A percentile compares a stretch with the other conserved stretches of the same genome.
Evolutionary conservation across 1,140 invertebrate genomes (phyloP).

Genomic region (Neomicropteryx cornuta): DNA sequence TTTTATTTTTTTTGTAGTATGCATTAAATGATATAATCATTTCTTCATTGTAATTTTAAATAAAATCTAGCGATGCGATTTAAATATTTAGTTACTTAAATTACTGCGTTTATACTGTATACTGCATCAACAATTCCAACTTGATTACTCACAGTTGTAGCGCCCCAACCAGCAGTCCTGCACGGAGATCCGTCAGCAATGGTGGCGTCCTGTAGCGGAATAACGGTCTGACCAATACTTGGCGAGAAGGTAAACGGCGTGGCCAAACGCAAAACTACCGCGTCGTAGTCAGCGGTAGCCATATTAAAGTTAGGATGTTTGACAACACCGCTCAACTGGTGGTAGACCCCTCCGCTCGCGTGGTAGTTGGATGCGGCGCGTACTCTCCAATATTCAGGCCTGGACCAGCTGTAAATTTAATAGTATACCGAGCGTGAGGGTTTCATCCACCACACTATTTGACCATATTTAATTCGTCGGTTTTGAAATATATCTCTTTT

Average conservation of each 20-base stretch:
- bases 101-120: no score
- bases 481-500: no score
- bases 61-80: no score
- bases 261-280: slow-evolving; percentile 6
- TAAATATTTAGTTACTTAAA: no score
- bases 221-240: slow-evolving; percentile 2
- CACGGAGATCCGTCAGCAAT: slow-evolving; percentile 16
- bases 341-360: slow-evolving; percentile 9
- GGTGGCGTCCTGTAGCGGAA: slow-evolving; percentile 12
- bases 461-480: no score
- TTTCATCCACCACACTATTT: no score
- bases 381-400: slow-evolving; percentile 9
- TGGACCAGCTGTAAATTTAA: no score
- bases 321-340: slow-evolving; percentile 5
- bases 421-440: no score
- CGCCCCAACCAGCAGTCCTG: slow-evolving; percentile 33
- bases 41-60: no score
- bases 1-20: no score
- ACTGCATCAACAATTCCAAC: no score
- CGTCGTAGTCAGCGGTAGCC: slow-evolving; percentile 9
- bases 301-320: slow-evolving; percentile 8
- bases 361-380: slow-evolving; percentile 10
- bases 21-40: no score
- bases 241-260: slow-evolving; percentile 2
- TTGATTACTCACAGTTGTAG: slow-evolving; percentile 11